Percentiles rank a stretch among this genome's conserved stretches.
Conservation (phyloP, 2,888 invertebrate genomes). For the Ichneumoninae sp. region DNA sequence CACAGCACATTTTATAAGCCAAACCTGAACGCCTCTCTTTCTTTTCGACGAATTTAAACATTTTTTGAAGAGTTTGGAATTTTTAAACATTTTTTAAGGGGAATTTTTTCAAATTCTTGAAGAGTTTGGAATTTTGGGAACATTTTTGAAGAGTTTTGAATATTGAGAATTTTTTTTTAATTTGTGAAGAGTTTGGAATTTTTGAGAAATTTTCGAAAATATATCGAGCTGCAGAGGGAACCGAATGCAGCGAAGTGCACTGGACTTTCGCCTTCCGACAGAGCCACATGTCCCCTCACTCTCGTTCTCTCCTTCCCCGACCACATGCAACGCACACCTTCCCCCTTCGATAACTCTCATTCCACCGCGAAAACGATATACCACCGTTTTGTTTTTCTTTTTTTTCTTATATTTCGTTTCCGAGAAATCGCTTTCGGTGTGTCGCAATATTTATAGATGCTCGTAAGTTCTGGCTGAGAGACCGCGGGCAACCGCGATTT, state of each 20-base stretch:
- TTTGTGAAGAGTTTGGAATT: too few species aligned
- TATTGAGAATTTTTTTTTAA: too few species aligned
- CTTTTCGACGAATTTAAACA: too few species aligned
- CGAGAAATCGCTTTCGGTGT: conserved; percentile 48
- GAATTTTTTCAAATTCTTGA: too few species aligned
- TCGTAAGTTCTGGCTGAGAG: conserved; percentile 6
- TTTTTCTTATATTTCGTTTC: conserved; percentile 43
- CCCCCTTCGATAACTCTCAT: conserved; percentile 41
- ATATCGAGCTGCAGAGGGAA: too few species aligned
- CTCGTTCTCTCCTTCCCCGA: conserved; percentile 17
- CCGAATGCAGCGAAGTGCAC: conserved; percentile 25
- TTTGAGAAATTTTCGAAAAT: too few species aligned
- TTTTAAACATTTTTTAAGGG: too few species aligned
- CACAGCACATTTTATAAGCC: too few species aligned
- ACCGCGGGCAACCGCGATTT: background rate
- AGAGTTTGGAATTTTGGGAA: too few species aligned
- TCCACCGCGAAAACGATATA: conserved; percentile 28
- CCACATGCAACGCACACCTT: conserved; percentile 31
- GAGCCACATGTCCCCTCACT: conserved; percentile 26
- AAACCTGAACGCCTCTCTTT: too few species aligned
- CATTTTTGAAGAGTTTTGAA: too few species aligned
- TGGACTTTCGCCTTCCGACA: conserved; percentile 22
- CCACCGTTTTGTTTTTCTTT: conserved; percentile 30
- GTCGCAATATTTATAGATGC: conserved; percentile 59
- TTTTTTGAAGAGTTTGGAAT: too few species aligned